phyloP scores from a whole-genome alignment of 2,113 vertebrate species.

The Oceanites oceanicus region DNA sequence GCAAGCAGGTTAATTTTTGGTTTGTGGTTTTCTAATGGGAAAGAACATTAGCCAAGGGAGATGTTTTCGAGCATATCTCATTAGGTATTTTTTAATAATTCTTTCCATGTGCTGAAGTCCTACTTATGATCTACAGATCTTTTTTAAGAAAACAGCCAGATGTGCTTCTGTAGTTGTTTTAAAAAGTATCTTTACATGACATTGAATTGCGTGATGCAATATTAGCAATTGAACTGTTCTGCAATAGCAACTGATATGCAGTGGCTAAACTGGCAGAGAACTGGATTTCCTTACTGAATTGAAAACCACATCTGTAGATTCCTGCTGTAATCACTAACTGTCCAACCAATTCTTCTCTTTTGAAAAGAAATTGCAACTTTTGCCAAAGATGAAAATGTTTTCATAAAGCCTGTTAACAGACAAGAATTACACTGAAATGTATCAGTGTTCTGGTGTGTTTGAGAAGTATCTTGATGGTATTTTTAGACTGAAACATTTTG shows the following conservation, averaged over 20 bases:
- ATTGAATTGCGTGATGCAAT: background rate
- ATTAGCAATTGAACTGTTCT: background rate
- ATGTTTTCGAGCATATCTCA: background rate
- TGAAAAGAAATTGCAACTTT: background rate
- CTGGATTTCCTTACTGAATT: background rate
- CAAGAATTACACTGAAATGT: background rate
- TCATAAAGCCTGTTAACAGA: background rate
- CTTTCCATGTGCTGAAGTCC: background rate
- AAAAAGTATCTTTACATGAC: background rate
- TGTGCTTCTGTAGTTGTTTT: background rate
- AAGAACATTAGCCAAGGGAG: background rate
- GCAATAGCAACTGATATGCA: background rate
- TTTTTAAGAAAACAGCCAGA: background rate
- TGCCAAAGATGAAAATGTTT: background rate
- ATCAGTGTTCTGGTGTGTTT: background rate
- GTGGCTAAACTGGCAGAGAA: background rate
- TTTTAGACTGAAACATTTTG: background rate
- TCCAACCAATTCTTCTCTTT: background rate
- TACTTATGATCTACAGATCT: background rate
- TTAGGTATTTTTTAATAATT: background rate
- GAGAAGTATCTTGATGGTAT: background rate
- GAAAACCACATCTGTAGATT: background rate
- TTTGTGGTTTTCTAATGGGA: background rate
- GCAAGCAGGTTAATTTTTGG: background rate
- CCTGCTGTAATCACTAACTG: background rate